A percentile compares a stretch with the other conserved stretches of the same genome.
Conservation (phyloP, 2,113 vertebrate species). For the Dipodomys merriami region DNA sequence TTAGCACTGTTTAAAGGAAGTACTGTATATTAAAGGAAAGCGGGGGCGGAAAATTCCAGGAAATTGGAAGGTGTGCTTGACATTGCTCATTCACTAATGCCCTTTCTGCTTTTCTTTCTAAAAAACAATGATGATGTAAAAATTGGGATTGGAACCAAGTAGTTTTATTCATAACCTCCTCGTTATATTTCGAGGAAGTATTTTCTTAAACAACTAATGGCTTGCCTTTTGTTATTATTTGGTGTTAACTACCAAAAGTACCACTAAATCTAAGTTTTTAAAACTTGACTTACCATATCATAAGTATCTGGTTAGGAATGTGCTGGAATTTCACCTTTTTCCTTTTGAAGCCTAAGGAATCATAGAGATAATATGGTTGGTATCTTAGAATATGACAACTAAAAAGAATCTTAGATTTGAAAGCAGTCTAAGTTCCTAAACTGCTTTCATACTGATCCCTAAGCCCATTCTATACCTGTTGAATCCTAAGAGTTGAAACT, state of each 20-base stretch:
- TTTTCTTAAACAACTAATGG: conserved; percentile 53
- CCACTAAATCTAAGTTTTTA: background rate
- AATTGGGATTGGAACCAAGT: conserved; percentile 52
- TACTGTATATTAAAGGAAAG: conserved; percentile 75
- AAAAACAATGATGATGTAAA: conserved; percentile 81
- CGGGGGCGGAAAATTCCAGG: conserved; percentile 86
- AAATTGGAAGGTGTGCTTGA: conserved; percentile 85
- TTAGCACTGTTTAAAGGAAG: conserved; percentile 63
- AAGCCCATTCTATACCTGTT: background rate
- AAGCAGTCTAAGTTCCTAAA: background rate
- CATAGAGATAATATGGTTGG: background rate
- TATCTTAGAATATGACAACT: conserved; percentile 7
- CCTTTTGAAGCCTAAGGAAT: background rate
- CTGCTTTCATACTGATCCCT: background rate
- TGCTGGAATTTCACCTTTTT: background rate
- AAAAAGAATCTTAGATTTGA: background rate
- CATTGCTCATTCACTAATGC: conserved; percentile 81
- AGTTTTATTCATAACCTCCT: conserved; percentile 72
- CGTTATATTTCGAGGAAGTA: conserved; percentile 78
- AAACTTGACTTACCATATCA: background rate
- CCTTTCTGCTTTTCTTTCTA: conserved; percentile 83
- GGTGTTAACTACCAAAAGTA: background rate
- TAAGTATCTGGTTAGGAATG: background rate
- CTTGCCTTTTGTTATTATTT: conserved; percentile 17
- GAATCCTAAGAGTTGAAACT: background rate